phyloP scores from a whole-genome alignment of 2,113 vertebrate genomes.

The Phylloscopus trochiloides region DNA sequence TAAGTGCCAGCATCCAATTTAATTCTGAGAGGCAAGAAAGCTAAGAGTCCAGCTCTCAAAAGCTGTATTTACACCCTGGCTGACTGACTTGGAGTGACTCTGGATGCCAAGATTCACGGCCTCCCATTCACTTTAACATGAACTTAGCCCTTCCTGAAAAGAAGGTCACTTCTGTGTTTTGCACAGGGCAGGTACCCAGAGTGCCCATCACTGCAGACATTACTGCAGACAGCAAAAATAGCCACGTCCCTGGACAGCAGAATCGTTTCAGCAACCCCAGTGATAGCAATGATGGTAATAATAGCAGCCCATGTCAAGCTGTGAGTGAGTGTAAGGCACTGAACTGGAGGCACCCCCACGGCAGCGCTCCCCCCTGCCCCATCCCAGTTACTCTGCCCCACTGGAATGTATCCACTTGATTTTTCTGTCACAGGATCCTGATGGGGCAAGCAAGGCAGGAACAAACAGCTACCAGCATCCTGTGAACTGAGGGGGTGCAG shows the following conservation, averaged over 20 bases:
- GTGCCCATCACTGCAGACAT: not conserved
- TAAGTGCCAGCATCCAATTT: not conserved
- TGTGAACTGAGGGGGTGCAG: not conserved
- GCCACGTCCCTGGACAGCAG: not conserved
- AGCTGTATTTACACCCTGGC: not conserved
- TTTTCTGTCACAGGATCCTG: not conserved
- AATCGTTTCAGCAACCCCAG: not conserved
- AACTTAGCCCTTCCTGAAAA: not conserved
- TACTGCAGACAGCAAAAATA: not conserved
- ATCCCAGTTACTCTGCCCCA: not conserved
- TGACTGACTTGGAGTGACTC: not conserved
- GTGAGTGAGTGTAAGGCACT: not conserved
- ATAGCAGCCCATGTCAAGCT: not conserved
- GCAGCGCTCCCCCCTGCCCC: not conserved
- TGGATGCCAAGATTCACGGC: not conserved
- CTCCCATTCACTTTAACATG: not conserved
- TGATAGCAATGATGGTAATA: not conserved
- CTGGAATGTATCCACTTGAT: not conserved
- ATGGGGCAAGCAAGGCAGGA: not conserved
- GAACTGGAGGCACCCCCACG: not conserved
- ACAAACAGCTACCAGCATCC: not conserved
- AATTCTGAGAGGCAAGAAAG: not conserved
- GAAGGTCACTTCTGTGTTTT: not conserved
- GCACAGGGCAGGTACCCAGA: not conserved
- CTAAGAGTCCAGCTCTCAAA: not conserved